Conservation (phyloP, 2,888 invertebrate species). For the Apamea anceps region DNA sequence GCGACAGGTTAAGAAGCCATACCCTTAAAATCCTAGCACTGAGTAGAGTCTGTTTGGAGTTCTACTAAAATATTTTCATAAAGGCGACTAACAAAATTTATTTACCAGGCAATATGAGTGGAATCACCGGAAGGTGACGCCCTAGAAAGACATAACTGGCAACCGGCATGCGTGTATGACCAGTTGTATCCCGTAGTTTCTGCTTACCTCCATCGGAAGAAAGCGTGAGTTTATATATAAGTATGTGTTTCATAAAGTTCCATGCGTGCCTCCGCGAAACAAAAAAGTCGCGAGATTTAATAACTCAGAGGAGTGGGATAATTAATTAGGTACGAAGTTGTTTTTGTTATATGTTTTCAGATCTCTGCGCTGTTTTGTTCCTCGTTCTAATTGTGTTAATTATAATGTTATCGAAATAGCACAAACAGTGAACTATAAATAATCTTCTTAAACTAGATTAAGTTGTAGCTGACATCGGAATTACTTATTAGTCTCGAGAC, state of each 20-base stretch:
- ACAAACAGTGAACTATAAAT: constrained; percentile 36
- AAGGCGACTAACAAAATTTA: neutral
- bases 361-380: constrained; percentile 14
- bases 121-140: neutral
- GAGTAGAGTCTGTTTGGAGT: neutral
- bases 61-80: neutral
- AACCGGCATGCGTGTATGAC: neutral
- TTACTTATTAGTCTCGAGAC: constrained; percentile 31
- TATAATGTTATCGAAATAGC: constrained; percentile 46
- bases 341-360: constrained; percentile 8
- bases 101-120: neutral
- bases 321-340: neutral
- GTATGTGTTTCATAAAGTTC: neutral
- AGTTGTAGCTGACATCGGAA: constrained; percentile 37
- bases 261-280: neutral
- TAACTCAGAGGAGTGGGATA: neutral
- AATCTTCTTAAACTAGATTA: constrained; percentile 45
- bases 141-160: neutral
- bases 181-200: neutral
- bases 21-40: neutral
- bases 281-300: neutral
- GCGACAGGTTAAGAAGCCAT: neutral
- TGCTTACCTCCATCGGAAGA: neutral
- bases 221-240: neutral
- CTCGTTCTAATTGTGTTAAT: constrained; percentile 28